phyloP scores from a whole-genome alignment of 2,797 vertebrate genomes.

The Holocentrus rufus region DNA sequence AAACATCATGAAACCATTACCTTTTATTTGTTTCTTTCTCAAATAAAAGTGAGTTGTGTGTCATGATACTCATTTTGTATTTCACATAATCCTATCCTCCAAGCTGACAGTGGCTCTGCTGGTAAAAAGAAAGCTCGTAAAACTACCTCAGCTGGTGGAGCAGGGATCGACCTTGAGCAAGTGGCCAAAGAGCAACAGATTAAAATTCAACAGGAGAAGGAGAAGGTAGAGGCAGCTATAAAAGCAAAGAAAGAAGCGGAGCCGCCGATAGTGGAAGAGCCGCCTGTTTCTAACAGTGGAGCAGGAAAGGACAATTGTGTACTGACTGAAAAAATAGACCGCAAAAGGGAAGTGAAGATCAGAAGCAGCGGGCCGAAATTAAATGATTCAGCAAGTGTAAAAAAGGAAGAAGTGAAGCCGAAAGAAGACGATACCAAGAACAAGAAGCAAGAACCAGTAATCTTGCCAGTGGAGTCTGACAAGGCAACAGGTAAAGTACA shows the following conservation, averaged over 20 bases:
- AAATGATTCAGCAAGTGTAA: neutral
- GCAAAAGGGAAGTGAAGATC: conserved; percentile 13
- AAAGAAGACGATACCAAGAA: neutral
- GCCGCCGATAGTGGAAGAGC: conserved; percentile 23
- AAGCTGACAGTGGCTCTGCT: conserved; percentile 58
- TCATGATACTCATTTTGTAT: neutral
- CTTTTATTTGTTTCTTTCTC: neutral
- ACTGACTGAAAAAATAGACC: conserved; percentile 3
- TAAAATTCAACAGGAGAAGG: conserved; percentile 69
- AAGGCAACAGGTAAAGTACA: conserved; percentile 62
- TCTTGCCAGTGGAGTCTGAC: conserved; percentile 32
- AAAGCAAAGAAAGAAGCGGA: conserved; percentile 44
- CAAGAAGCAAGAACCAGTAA: conserved; percentile 31
- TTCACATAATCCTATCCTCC: conserved; percentile 29
- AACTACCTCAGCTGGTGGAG: conserved; percentile 57
- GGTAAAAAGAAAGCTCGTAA: conserved; percentile 63
- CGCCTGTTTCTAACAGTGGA: conserved; percentile 11
- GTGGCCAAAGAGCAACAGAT: conserved; percentile 73
- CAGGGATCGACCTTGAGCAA: conserved; percentile 63
- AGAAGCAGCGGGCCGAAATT: conserved; percentile 1
- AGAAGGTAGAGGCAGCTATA: conserved; percentile 50
- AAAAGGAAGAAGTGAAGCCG: conserved; percentile 10
- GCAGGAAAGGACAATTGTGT: neutral
- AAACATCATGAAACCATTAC: too few relatives aligned
- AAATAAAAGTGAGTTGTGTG: neutral